A percentile compares a stretch with the other conserved stretches of the same genome.
Conservation (phyloP, 1,140 invertebrate species). For the Brachionus asplanchnoidis region DNA sequence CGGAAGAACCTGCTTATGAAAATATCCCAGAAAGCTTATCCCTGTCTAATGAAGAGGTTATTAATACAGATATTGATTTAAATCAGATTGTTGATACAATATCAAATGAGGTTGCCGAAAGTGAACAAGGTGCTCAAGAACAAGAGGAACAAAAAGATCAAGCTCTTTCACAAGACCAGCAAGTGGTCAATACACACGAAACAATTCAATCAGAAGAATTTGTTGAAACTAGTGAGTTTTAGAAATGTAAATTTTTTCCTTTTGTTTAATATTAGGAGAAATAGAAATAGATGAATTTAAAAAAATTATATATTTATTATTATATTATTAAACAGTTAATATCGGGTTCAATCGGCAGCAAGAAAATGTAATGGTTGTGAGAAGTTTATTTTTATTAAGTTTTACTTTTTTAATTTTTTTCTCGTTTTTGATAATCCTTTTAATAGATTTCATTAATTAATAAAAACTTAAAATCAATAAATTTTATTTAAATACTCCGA, state of each 20-base stretch:
- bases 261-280: background rate
- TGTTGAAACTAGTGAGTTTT: conserved; percentile 21
- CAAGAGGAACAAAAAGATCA: background rate
- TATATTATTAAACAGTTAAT: background rate
- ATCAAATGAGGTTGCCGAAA: background rate
- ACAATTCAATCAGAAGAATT: background rate
- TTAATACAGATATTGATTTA: conserved; percentile 39
- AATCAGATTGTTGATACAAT: conserved; percentile 3
- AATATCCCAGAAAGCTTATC: background rate
- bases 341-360: background rate
- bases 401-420: background rate
- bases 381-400: background rate
- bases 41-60: background rate
- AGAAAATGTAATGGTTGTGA: background rate
- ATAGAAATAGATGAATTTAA: background rate
- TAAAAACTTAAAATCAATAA: background rate
- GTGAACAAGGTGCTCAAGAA: background rate
- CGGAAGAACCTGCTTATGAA: background rate
- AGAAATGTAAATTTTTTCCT: conserved; percentile 45
- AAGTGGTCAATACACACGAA: background rate
- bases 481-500: too few relatives aligned
- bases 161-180: background rate
- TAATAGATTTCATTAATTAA: background rate
- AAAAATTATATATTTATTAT: background rate
- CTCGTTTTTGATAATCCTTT: background rate